Percentiles rank a stretch among this genome's conserved stretches.
Conservation (phyloP, 2,888 invertebrate genomes). For the Anticlea derivata region DNA sequence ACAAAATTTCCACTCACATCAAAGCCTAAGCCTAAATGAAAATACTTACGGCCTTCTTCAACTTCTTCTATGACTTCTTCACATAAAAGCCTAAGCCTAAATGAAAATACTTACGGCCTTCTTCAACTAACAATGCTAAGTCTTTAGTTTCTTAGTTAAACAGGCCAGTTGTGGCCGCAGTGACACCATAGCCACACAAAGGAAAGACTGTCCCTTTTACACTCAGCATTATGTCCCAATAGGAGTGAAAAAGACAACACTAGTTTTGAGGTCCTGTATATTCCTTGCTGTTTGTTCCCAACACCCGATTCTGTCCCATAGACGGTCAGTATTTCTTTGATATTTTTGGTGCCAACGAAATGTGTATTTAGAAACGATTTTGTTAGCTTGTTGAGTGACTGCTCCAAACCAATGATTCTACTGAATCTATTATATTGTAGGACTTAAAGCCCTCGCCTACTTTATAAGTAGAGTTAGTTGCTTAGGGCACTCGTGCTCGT, state of each 20-base stretch:
- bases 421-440: slow-evolving; percentile 55
- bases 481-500: slow-evolving; percentile 53
- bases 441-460: slow-evolving; percentile 77
- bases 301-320: not conserved
- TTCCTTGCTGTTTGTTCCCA: not conserved
- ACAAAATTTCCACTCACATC: too few species aligned
- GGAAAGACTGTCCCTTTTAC: not conserved
- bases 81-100: too few species aligned
- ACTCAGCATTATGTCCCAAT: not conserved
- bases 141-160: too few species aligned
- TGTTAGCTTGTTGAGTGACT: slow-evolving; percentile 18
- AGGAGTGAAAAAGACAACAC: not conserved
- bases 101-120: too few species aligned
- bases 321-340: not conserved
- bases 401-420: slow-evolving; percentile 26
- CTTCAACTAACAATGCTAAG: too few species aligned
- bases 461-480: slow-evolving; percentile 62
- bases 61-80: too few species aligned
- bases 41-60: too few species aligned
- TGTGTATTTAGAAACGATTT: not conserved
- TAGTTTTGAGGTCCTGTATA: not conserved
- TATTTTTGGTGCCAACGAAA: slow-evolving; percentile 9
- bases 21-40: too few species aligned
- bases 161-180: too few species aligned
- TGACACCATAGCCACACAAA: too few species aligned